Evolutionary conservation across 1,140 invertebrate species (phyloP), one percentile per base, ranked within the genome.

Genomic region (Diabrotica virgifera): DNA sequence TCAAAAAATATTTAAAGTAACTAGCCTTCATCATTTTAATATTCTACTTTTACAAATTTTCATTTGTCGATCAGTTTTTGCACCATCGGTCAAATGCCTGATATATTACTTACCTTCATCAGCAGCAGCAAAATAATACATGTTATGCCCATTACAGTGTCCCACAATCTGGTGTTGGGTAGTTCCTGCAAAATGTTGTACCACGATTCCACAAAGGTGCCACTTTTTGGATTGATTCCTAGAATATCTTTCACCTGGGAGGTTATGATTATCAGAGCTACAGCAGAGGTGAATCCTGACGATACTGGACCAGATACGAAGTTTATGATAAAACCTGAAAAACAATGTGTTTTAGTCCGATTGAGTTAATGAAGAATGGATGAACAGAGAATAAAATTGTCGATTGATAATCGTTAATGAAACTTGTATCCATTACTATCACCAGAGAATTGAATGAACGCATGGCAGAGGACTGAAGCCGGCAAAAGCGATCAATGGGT

Each of bases 281-380:
- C 94, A 0, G 95, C 94, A 2, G 93, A 94, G 0, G 94, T 96
- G 76, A 97, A 97, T 12, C 94, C 93, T 9, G 91, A 94, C 11
- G 94, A 94, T 0, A 97, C 95, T 0, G 95, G 93, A 4, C 91
- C 91, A 0, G 93, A 96, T 1, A 97, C 93, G 78, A 96, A 97
- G 79, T 96, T 93, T 60, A 97, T 91, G 38, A 97, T 82, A 76
- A 97, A 96, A 55, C 95, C 93, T 91, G 77, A 37, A 79, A 76
- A 67, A 50, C 7, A 35, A 13, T 13, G 52, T 13, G 52, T 13
- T 54, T 54, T 12, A 13, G 52, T 54, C 12, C 12, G 8, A 5
- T 51, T 53, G 5, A 8, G 4, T 14, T 5, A 76, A 46, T 24
- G 24, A n/a, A n/a, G n/a, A n/a, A n/a, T n/a, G n/a, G n/a, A n/a